Conservation (phyloP, 1,140 invertebrate species). For the Drosophila sulfurigaster region DNA sequence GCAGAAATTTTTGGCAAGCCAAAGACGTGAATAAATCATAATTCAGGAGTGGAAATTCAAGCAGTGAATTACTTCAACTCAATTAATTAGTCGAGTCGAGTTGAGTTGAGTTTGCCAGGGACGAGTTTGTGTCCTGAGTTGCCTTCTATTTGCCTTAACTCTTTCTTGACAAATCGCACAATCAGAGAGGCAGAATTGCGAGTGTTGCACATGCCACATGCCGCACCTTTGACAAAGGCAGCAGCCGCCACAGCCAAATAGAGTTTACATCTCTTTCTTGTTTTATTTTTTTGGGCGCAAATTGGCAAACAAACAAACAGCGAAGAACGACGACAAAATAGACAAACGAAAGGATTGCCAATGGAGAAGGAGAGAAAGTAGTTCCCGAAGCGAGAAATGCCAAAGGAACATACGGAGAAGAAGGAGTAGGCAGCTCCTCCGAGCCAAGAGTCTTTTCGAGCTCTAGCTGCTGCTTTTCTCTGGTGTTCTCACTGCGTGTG, state of each 20-base stretch:
- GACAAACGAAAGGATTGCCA: constrained; percentile 61
- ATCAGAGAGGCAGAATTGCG: constrained; percentile 40
- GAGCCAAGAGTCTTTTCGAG: constrained; percentile 2
- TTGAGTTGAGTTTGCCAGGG: neutral
- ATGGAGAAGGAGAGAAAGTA: constrained; percentile 11
- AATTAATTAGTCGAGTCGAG: constrained; percentile 66
- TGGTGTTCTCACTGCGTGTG: constrained; percentile 43
- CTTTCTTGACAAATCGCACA: constrained; percentile 64
- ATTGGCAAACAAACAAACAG: constrained; percentile 73
- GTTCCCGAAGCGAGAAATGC: neutral
- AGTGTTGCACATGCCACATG: constrained; percentile 10
- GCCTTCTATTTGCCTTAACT: constrained; percentile 62
- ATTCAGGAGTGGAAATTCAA: constrained; percentile 16
- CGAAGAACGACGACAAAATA: constrained; percentile 41
- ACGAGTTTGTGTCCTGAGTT: constrained; percentile 26
- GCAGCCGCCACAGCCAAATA: constrained; percentile 65
- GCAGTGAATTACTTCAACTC: constrained; percentile 74
- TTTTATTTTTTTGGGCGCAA: constrained; percentile 33
- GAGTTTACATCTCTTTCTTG: constrained; percentile 15
- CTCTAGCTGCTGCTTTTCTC: neutral
- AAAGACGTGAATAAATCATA: constrained; percentile 52
- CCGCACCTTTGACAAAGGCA: constrained; percentile 56
- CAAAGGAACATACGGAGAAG: too few species aligned
- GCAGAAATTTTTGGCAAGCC: constrained; percentile 35
- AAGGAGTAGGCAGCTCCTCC: neutral